Base-by-base conservation (phyloP, 2,113 vertebrate genomes). In the Stigmatopora nigra region DNA sequence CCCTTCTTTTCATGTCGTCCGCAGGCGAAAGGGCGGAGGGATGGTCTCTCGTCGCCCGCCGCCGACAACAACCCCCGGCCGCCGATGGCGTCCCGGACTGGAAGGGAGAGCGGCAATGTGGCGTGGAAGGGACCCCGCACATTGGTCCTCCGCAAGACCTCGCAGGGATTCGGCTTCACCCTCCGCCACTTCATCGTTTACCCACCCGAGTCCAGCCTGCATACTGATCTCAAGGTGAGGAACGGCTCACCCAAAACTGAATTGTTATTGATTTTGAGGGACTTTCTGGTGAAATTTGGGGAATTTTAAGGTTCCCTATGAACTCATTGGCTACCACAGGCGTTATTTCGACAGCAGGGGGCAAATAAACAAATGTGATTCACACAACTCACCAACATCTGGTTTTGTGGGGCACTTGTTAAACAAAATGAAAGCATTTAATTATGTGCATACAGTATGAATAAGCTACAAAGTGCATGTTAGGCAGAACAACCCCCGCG, bases 131-230 rank as follows among this genome's bases (percentile, higher is more conserved):
- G 94, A 6, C 94, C 93, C 3, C 90, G 84, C 79, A 94, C 94
- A 0, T 85, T 99, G 88, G 82, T 93, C 74, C 92, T 99, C 71
- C 93, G 69, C 61, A 98, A 98, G 81, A 96, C 91, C 82, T 83
- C 85, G 3, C 94, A 95, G 88, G 95, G 96, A 1, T 99, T 98
- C 0, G 97, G 96, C 55, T 99, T 99, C 89, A 98, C 96, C 5
- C 84, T 98, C 5, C 94, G 97, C 7, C 97, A 99, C 84, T 98
- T 99, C 90, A 98, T 99, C 13, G 96, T 99, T 60, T 99, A 98
- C 89, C 97, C 97, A 0, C 97, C 97, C 0, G 96, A 97, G 81
- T 97, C 97, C 0, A 91, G 93, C 0, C 86, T 98, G 79, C 94
- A 93, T 83, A 86, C 88, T 72, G 81, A 81, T 77, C 59, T 91